A percentile compares a stretch with the other conserved stretches of the same genome.
Evolutionary conservation across 2,113 vertebrate species (phyloP).

Genomic region (Vulpes ferrilata): DNA sequence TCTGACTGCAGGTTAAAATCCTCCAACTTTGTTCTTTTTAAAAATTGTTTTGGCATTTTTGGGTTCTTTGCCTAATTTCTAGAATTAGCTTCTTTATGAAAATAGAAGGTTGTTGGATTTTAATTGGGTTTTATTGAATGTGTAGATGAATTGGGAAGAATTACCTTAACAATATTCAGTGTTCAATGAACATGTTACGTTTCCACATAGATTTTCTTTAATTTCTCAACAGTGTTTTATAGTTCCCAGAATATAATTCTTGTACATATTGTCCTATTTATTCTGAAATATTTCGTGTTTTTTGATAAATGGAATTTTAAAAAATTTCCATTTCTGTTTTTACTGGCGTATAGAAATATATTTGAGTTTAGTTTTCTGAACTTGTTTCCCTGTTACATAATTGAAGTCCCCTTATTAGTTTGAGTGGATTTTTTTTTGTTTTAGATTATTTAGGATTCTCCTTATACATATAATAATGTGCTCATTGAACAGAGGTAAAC

Average conservation of each 20-base stretch:
- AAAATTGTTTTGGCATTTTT: not conserved
- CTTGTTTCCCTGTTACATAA: not conserved
- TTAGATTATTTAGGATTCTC: constrained; percentile 28
- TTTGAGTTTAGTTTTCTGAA: constrained; percentile 40
- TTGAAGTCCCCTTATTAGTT: not conserved
- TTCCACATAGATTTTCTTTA: not conserved
- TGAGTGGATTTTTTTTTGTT: not conserved
- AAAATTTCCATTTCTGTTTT: not conserved
- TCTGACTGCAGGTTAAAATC: not conserved
- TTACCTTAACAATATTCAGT: not conserved
- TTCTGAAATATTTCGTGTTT: not conserved
- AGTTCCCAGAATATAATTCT: not conserved
- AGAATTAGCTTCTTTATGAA: constrained; percentile 12
- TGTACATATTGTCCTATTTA: not conserved
- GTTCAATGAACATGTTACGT: not conserved
- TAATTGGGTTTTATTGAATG: not conserved
- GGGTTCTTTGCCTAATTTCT: not conserved
- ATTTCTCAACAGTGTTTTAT: not conserved
- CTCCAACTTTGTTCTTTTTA: not conserved
- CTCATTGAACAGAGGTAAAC: not conserved
- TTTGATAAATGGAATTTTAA: not conserved
- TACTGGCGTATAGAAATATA: constrained; percentile 11
- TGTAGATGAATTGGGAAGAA: not conserved
- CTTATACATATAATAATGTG: not conserved
- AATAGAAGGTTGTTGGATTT: not conserved